Percentiles rank a stretch among this genome's conserved stretches.
Evolutionary conservation across 1,140 invertebrate genomes (phyloP).

Genomic region (Drosophila pallidifrons): DNA sequence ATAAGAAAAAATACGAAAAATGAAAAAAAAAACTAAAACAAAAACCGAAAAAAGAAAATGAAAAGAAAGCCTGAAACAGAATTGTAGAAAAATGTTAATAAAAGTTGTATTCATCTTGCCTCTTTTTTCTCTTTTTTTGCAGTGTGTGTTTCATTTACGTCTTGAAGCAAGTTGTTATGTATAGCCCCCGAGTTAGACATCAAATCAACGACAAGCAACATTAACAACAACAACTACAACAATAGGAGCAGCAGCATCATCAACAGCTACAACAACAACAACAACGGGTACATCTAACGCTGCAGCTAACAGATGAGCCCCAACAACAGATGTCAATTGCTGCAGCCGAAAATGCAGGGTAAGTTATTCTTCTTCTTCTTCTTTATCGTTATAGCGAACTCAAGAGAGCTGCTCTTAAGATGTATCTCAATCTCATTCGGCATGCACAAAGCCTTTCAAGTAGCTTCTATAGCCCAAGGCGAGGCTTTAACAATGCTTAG

Average conservation of each 20-base stretch:
- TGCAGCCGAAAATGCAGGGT: conserved; percentile 88
- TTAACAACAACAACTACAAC: conserved; percentile 35
- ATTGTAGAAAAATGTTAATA: conserved; percentile 62
- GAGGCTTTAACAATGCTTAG: too few species aligned
- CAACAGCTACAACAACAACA: conserved; percentile 43
- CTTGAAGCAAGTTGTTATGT: conserved; percentile 61
- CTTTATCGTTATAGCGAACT: too few species aligned
- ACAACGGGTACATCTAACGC: conserved; percentile 80
- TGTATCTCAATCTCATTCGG: too few species aligned
- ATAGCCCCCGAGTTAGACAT: conserved; percentile 47
- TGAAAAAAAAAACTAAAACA: conserved; percentile 41
- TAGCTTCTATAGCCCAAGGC: too few species aligned
- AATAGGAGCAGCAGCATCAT: conserved; percentile 13
- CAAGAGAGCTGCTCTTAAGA: too few species aligned
- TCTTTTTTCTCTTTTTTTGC: conserved; percentile 39
- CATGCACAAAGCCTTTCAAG: too few species aligned
- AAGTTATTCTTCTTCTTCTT: conserved; percentile 60
- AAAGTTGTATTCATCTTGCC: conserved; percentile 42
- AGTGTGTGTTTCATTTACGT: conserved; percentile 79
- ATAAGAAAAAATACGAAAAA: conserved; percentile 51
- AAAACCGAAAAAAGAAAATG: conserved; percentile 21
- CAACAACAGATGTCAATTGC: conserved; percentile 87
- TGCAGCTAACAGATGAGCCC: conserved; percentile 85
- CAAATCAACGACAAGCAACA: conserved; percentile 45
- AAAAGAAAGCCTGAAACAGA: conserved; percentile 34